These are phyloP conservation scores for Zeugodacus cucurbitae DNA, from an alignment of 1,140 invertebrate genomes.

Conservation along the genomic window DNA sequence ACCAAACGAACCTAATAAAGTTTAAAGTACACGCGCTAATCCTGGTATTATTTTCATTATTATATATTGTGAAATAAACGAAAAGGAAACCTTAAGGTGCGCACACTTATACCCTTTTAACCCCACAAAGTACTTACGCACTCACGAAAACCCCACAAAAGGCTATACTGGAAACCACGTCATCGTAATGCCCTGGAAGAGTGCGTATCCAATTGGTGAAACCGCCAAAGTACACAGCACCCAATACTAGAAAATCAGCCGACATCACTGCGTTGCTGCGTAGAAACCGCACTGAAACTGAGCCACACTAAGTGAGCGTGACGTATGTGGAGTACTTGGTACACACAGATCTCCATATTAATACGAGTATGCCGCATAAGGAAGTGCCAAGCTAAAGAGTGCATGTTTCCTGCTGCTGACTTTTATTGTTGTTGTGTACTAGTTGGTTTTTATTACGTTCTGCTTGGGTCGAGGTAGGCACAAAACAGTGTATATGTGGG, in stretches of 20 bases:
- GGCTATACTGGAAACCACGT: not conserved
- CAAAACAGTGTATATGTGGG: not conserved
- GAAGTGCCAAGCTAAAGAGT: conserved; percentile 1
- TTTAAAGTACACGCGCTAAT: not conserved
- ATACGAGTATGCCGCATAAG: not conserved
- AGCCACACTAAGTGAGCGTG: conserved; percentile 7
- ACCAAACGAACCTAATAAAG: conserved; percentile 12
- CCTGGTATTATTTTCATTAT: not conserved
- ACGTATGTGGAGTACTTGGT: not conserved
- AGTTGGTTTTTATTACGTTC: not conserved
- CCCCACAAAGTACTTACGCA: not conserved
- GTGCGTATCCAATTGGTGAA: conserved; percentile 13
- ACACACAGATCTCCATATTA: not conserved
- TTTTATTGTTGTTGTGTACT: not conserved
- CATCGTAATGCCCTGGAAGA: not conserved
- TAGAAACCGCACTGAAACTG: not conserved
- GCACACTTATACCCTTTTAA: not conserved
- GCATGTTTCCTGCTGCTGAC: not conserved
- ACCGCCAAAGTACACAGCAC: conserved; percentile 19
- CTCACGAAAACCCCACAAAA: not conserved
- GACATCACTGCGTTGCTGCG: not conserved
- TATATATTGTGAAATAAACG: not conserved
- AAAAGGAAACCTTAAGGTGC: not conserved
- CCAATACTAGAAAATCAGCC: not conserved
- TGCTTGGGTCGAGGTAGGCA: not conserved